phyloP scores from a whole-genome alignment of 1,140 invertebrate species.

The Gyrodactylus bullatarudis region DNA sequence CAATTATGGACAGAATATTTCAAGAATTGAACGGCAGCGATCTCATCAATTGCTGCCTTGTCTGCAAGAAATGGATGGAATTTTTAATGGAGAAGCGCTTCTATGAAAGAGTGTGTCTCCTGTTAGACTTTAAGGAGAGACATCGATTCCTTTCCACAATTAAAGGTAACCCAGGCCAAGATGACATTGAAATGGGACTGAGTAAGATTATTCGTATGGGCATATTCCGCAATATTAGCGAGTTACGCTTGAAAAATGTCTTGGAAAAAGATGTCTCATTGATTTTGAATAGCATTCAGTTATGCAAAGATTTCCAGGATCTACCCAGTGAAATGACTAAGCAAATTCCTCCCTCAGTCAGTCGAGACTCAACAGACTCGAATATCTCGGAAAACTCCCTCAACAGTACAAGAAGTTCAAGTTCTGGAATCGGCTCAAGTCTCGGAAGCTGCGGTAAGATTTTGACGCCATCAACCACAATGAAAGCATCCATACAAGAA shows the following conservation, averaged over 20 bases:
- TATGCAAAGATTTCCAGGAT: neutral
- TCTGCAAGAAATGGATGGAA: neutral
- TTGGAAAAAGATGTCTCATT: neutral
- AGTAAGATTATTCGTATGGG: neutral
- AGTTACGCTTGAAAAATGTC: neutral
- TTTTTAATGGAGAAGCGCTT: neutral
- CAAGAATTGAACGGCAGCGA: neutral
- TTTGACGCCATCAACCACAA: slow-evolving; percentile 48
- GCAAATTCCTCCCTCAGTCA: neutral
- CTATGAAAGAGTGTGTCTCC: neutral
- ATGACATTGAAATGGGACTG: too few species aligned
- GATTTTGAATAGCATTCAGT: neutral
- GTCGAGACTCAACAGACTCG: neutral
- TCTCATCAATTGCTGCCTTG: neutral
- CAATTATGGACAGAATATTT: neutral
- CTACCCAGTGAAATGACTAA: neutral
- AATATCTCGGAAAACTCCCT: neutral
- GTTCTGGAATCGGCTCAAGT: slow-evolving; percentile 33
- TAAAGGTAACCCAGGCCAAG: neutral
- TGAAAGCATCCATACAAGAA: slow-evolving; percentile 53
- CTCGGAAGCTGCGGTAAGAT: slow-evolving; percentile 37
- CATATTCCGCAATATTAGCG: neutral
- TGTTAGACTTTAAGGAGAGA: neutral
- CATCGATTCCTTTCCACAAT: neutral
- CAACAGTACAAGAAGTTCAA: slow-evolving; percentile 40